phyloP scores from a whole-genome alignment of 2,113 vertebrate species.

The Dicentrarchus labrax region DNA sequence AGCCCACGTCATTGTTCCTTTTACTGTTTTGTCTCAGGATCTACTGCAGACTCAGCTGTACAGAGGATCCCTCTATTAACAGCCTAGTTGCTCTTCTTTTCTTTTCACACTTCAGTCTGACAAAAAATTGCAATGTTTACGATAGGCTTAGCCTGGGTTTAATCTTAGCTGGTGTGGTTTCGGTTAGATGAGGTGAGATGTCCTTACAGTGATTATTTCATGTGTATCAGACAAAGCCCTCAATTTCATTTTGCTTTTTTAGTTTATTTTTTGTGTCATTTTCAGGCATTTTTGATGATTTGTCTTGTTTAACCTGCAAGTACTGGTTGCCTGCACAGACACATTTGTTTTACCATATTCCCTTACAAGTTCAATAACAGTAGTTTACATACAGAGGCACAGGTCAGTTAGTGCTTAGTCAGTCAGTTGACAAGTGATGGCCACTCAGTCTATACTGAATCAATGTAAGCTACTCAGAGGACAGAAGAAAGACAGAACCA shows the following conservation, averaged over 20 bases:
- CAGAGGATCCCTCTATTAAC: background rate
- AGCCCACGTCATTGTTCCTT: background rate
- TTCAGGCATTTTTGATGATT: background rate
- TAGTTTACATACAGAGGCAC: background rate
- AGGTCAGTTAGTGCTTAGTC: constrained; percentile 32
- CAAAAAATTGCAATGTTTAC: too few species aligned
- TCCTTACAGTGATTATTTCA: too few species aligned
- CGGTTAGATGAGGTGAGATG: too few species aligned
- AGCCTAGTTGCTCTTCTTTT: background rate
- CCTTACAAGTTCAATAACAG: background rate
- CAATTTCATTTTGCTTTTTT: too few species aligned
- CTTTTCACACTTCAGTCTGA: background rate
- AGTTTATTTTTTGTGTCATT: too few species aligned
- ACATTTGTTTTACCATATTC: background rate
- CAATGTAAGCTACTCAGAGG: constrained; percentile 25
- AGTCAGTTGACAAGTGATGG: constrained; percentile 17
- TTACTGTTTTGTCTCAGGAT: background rate
- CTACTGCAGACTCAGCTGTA: background rate
- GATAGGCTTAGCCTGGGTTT: too few species aligned
- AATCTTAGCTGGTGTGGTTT: too few species aligned
- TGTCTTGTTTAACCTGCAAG: background rate
- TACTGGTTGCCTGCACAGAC: background rate
- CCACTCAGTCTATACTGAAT: constrained; percentile 37
- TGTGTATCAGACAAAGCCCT: too few species aligned
- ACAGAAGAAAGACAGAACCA: background rate